phyloP scores from a whole-genome alignment of 2,113 vertebrate genomes.

The Oncorhynchus tshawytscha region DNA sequence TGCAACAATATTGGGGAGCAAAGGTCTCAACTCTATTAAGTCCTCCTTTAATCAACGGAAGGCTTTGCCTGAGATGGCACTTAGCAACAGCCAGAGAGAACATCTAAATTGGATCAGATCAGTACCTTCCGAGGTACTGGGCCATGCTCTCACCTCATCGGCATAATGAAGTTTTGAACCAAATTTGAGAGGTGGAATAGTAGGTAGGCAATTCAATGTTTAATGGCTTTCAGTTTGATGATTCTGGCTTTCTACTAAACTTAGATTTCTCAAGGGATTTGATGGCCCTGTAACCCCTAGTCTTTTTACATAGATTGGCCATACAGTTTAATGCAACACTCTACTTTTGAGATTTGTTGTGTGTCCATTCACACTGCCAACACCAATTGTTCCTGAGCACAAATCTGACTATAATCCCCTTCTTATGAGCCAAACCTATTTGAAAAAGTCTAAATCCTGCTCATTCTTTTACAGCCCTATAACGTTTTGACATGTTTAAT shows the following conservation, averaged over 20 bases:
- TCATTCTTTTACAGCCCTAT: slow-evolving; percentile 48
- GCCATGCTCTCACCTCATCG: slow-evolving; percentile 18
- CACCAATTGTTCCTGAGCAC: not conserved
- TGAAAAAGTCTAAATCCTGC: not conserved
- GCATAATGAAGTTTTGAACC: slow-evolving; percentile 12
- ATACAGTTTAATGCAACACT: not conserved
- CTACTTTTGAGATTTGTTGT: not conserved
- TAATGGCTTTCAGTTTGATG: slow-evolving; percentile 26
- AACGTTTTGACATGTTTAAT: slow-evolving; percentile 60
- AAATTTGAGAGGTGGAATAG: slow-evolving; percentile 19
- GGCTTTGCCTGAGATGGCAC: slow-evolving; percentile 4
- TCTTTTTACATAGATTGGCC: not conserved
- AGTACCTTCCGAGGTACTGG: not conserved
- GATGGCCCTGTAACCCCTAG: not conserved
- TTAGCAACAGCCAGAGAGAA: slow-evolving; percentile 6
- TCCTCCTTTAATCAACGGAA: slow-evolving; percentile 47
- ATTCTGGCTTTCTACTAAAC: not conserved
- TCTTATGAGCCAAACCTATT: not conserved
- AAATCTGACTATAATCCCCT: not conserved
- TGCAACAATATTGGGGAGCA: slow-evolving; percentile 26
- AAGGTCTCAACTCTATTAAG: slow-evolving; percentile 40
- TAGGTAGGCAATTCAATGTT: slow-evolving; percentile 35
- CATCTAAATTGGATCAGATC: slow-evolving; percentile 13
- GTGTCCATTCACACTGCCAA: not conserved
- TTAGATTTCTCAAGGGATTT: not conserved